These are phyloP conservation scores for Ammodytes dubius DNA, from an alignment of 2,113 vertebrate genomes.

Conservation along the genomic window DNA sequence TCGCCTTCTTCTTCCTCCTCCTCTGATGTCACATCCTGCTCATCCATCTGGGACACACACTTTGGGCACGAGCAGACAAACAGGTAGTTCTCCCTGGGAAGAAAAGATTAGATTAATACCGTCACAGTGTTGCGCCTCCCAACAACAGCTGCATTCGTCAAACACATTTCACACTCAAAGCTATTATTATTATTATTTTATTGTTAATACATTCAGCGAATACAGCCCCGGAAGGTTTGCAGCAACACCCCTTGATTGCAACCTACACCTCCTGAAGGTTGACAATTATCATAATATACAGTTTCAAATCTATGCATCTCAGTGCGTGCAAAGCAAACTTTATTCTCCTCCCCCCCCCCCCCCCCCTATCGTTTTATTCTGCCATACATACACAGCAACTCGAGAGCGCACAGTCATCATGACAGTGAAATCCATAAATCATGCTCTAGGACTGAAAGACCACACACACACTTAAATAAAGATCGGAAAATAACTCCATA, in stretches of 20 bases:
- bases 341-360: no score
- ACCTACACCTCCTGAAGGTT: not conserved
- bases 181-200: not conserved
- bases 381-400: no score
- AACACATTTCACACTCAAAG: not conserved
- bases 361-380: not conserved
- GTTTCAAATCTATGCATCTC: slow-evolving; percentile 14
- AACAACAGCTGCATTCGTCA: slow-evolving; percentile 14
- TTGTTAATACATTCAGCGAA: not conserved
- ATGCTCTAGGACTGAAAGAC: no score
- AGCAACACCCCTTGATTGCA: slow-evolving; percentile 11
- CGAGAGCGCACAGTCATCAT: no score
- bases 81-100: slow-evolving; percentile 95
- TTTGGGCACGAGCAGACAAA: slow-evolving; percentile 96
- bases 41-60: slow-evolving; percentile 92
- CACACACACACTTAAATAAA: no score
- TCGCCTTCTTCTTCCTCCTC: slow-evolving; percentile 92
- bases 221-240: no score
- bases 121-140: slow-evolving; percentile 40
- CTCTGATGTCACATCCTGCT: slow-evolving; percentile 93
- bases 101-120: not conserved
- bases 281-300: slow-evolving; percentile 8
- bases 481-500: no score
- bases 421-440: no score
- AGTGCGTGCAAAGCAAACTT: slow-evolving; percentile 23